Evolutionary conservation across 1,140 invertebrate genomes (phyloP).

Genomic region (Aphis craccivora): DNA sequence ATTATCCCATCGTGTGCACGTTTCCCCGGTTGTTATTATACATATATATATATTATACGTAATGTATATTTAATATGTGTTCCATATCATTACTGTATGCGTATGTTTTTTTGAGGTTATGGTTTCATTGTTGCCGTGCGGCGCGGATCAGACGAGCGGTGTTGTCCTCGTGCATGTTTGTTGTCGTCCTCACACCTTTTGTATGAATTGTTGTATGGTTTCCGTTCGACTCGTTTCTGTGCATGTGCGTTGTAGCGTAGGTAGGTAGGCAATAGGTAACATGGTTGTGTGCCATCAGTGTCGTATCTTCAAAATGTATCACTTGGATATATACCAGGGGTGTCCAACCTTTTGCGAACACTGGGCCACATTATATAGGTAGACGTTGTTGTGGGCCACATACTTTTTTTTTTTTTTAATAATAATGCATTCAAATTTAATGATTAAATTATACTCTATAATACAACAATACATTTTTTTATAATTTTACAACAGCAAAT

Average conservation of each 20-base stretch:
- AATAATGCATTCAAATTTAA: no score
- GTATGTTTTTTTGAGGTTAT: slow-evolving; percentile 44
- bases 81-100: not conserved
- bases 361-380: no score
- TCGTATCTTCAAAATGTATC: not conserved
- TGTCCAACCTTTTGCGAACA: no score
- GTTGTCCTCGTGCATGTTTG: not conserved
- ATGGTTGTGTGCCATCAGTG: not conserved
- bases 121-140: slow-evolving; percentile 5
- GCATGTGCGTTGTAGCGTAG: not conserved
- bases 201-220: not conserved
- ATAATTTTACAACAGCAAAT: no score
- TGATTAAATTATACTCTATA: no score
- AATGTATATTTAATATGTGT: not conserved
- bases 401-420: no score
- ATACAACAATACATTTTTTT: no score
- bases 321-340: no score
- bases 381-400: no score
- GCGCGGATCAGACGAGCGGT: not conserved
- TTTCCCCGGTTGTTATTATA: not conserved
- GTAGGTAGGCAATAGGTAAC: not conserved
- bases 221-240: not conserved
- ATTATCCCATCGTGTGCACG: not conserved
- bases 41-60: not conserved
- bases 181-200: not conserved